Evolutionary conservation across 92 coral and sea anemone species (phyloP).

Genomic region (Meandrina meandrites): DNA sequence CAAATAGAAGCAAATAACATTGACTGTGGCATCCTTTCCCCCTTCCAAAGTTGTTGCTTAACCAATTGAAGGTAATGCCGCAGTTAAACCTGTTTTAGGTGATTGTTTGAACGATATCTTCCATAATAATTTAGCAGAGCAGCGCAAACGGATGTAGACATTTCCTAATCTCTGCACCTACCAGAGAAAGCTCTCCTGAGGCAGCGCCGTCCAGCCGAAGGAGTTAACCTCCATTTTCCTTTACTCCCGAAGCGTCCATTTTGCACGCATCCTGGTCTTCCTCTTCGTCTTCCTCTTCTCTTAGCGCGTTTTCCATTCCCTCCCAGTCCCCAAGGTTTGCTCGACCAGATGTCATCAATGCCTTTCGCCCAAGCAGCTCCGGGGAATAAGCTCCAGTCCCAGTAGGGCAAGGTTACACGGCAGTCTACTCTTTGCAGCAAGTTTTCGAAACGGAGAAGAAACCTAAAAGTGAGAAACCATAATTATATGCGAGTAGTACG

Average conservation of each 20-base stretch:
- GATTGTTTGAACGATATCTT: too few relatives aligned
- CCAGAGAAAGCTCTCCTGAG: constrained; percentile 15
- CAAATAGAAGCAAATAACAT: too few relatives aligned
- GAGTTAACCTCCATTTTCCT: constrained; percentile 23
- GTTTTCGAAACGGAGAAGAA: constrained; percentile 38
- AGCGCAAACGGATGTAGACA: neutral
- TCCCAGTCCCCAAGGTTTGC: constrained; percentile 45
- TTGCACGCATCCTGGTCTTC: constrained; percentile 21
- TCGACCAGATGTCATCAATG: constrained; percentile 32
- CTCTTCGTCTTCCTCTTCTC: too few relatives aligned
- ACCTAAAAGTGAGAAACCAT: neutral
- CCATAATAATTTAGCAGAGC: too few relatives aligned
- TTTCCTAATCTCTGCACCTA: neutral
- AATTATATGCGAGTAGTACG: neutral
- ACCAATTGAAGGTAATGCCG: too few relatives aligned
- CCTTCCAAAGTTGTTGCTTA: too few relatives aligned
- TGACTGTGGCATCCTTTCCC: too few relatives aligned
- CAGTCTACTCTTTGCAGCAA: constrained; percentile 38
- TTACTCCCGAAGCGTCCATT: constrained; percentile 29
- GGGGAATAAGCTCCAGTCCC: constrained; percentile 48
- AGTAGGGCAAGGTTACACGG: constrained; percentile 44
- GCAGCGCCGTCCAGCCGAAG: constrained; percentile 14
- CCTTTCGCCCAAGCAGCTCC: constrained; percentile 13
- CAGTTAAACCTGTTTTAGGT: too few relatives aligned
- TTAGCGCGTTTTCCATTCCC: constrained; percentile 22